A percentile compares a stretch with the other conserved stretches of the same genome.
Conservation (phyloP, 2,888 invertebrate species). For the Pristionchus exspectatus region DNA sequence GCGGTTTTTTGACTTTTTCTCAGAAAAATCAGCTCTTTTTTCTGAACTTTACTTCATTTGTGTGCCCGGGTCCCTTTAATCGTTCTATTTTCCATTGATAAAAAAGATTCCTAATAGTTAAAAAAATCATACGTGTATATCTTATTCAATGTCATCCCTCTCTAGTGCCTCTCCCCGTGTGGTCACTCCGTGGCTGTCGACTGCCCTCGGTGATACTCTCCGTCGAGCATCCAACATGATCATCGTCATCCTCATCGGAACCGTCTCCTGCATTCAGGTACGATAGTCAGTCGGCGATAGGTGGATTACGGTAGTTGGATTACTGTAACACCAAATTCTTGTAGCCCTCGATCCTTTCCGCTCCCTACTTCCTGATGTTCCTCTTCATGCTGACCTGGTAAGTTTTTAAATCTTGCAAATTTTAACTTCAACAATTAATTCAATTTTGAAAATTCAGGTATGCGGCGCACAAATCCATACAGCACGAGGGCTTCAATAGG, state of each 20-base stretch:
- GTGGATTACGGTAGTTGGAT: neutral
- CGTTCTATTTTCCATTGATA: too few species aligned
- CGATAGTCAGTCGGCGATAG: too few species aligned
- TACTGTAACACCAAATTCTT: constrained; percentile 45
- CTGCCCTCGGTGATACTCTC: constrained; percentile 58
- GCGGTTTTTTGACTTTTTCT: too few species aligned
- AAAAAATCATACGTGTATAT: too few species aligned
- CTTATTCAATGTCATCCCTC: neutral
- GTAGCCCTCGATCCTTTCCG: constrained; percentile 73
- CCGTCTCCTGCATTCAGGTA: constrained; percentile 71
- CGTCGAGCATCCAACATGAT: constrained; percentile 71
- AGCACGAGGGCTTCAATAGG: constrained; percentile 63
- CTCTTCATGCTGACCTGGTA: constrained; percentile 75
- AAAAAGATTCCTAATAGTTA: too few species aligned
- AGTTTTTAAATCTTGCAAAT: neutral
- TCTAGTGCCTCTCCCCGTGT: neutral
- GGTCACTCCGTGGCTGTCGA: constrained; percentile 46
- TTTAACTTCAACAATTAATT: neutral
- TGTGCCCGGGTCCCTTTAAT: too few species aligned
- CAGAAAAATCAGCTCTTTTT: too few species aligned
- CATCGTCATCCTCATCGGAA: constrained; percentile 69
- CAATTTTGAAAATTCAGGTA: neutral
- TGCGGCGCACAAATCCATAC: neutral
- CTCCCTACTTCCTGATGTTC: constrained; percentile 72
- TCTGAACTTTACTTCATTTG: too few species aligned